Base-by-base conservation (phyloP, 2,797 vertebrate species). In the Myotis findleyi region DNA sequence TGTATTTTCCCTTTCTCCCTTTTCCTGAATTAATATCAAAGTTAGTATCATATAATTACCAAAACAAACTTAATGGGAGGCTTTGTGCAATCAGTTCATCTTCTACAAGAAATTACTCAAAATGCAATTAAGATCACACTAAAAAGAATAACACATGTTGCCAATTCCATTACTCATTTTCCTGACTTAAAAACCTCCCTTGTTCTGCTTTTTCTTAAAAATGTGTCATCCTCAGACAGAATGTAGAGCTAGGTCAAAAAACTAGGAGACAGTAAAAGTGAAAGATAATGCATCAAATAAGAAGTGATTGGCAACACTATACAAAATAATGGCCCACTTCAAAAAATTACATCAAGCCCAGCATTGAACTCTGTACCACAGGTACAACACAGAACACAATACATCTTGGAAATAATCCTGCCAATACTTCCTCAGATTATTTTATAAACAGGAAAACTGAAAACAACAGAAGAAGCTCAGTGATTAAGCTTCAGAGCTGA, bases 71-170 rank as follows among this genome's bases (percentile, higher is more conserved):
- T 66, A 68, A 17, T 33, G 3, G 49, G 16, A 76, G 59, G 12
- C 47, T 88, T 69, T 91, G 72, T 82, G 73, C 38, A 87, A 49
- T 6, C 33, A 91, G 53, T 66, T 4, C 6, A 62, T 81, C 5
- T 95, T 95, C 83, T 80, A 86, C 3, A 83, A 82, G 21, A 81
- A 93, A 68, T 38, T 73, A 86, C 18, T 91, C 53, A 87, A 77
- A 90, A 86, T 77, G 7, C 14, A 88, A 92, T 85, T 10, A 72
- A 77, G 77, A 73, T 12, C 12, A 91, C 75, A 81, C 17, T 86
- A 88, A 91, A 76, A 27, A 83, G 93, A 90, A 12, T 75, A 53
- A 25, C 8, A 83, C n/a, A 38, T 79, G 47, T 94, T 81, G 17
- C 7, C 59, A 77, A 68, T 82, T 69, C 14, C 27, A 55, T 68